A percentile compares a stretch with the other conserved stretches of the same genome.
These are phyloP conservation scores for Gasterosteus aculeatus DNA, from an alignment of 2,113 vertebrate genomes.

Conservation along the genomic window DNA sequence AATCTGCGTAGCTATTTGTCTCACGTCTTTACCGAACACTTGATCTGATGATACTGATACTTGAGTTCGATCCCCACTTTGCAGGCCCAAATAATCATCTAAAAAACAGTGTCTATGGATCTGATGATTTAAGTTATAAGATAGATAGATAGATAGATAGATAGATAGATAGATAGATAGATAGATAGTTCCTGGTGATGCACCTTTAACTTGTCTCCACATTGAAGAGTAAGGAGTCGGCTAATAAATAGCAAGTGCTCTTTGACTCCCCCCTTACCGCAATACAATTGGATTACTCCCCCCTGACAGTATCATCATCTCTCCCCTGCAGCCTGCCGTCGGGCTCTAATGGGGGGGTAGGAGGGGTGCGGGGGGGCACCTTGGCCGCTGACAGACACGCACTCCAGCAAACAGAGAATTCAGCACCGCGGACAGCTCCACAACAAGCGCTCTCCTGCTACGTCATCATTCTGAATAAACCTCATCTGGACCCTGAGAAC, in stretches of 20 bases:
- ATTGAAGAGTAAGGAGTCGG: conserved; percentile 18
- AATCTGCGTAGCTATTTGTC: neutral
- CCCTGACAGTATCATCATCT: conserved; percentile 48
- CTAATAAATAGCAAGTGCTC: conserved; percentile 64
- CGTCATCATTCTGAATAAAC: neutral
- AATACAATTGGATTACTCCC: conserved; percentile 63
- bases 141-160: too few relatives aligned
- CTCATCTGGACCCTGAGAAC: neutral
- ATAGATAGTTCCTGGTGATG: neutral
- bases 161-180: neutral
- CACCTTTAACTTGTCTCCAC: conserved; percentile 15
- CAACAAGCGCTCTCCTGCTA: conserved; percentile 23
- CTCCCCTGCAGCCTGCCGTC: conserved; percentile 42
- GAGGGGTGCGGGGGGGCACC: conserved; percentile 39
- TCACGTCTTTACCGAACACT: neutral
- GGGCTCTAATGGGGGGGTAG: conserved; percentile 28
- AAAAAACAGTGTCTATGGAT: neutral
- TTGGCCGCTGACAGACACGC: conserved; percentile 64
- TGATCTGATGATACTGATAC: too few relatives aligned
- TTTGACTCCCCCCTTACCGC: conserved; percentile 28
- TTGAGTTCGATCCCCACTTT: neutral
- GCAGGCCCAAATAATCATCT: neutral
- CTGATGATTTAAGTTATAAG: too few relatives aligned
- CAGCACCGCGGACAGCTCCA: conserved; percentile 78
- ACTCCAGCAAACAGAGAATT: conserved; percentile 46